Evolutionary conservation across 2,888 invertebrate genomes (phyloP).

Genomic region (Orthosia cruda): DNA sequence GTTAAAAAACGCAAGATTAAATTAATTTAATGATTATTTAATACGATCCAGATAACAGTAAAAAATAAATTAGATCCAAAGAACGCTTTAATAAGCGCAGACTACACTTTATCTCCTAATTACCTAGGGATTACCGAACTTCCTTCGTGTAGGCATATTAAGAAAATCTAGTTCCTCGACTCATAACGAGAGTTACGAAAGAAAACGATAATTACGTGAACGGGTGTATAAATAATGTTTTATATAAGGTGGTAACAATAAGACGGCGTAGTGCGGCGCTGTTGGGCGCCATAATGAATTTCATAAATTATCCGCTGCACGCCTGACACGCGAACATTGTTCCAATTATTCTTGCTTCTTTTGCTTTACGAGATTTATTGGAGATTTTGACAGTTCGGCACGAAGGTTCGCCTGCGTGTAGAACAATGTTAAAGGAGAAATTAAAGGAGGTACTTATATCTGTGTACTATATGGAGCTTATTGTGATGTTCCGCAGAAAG

Average conservation of each 20-base stretch:
- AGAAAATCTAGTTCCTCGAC: conserved; percentile 61
- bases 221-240: conserved; percentile 66
- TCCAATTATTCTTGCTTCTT: conserved; percentile 69
- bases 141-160: conserved; percentile 49
- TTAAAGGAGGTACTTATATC: conserved; percentile 3
- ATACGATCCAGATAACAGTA: conserved; percentile 13
- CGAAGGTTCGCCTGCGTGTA: conserved; percentile 38
- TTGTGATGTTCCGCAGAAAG: no score
- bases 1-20: no score
- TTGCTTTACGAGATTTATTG: conserved; percentile 67
- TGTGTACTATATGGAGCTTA: neutral
- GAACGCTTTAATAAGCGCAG: conserved; percentile 35
- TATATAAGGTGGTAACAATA: conserved; percentile 67
- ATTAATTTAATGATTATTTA: conserved; percentile 8
- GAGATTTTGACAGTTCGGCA: conserved; percentile 65
- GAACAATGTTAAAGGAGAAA: conserved; percentile 15
- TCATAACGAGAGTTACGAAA: conserved; percentile 54
- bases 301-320: conserved; percentile 73
- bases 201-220: conserved; percentile 64
- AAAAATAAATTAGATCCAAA: conserved; percentile 20
- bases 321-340: conserved; percentile 68
- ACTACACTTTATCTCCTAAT: conserved; percentile 46
- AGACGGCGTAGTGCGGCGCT: conserved; percentile 51
- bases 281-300: conserved; percentile 72
- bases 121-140: conserved; percentile 47